A percentile compares a stretch with the other conserved stretches of the same genome.
Conservation (phyloP, 30 jellyfish, hydroid and myxozoan species). For the Aurelia sp. region DNA sequence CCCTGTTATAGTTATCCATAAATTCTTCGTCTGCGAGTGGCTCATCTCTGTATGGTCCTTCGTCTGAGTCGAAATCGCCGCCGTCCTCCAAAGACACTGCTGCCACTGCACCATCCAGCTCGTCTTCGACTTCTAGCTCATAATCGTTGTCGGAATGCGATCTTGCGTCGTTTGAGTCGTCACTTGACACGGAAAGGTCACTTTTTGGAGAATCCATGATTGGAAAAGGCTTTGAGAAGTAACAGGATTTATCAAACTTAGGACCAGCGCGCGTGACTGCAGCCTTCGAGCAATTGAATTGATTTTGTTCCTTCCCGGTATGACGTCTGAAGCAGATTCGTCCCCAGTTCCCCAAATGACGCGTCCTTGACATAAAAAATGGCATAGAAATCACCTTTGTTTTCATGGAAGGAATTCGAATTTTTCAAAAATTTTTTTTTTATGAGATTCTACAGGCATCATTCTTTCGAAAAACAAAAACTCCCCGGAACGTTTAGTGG, state of each 20-base stretch:
- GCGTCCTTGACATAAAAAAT: too few relatives aligned
- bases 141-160: not conserved
- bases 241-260: too few relatives aligned
- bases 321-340: not conserved
- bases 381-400: too few relatives aligned
- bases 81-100: not conserved
- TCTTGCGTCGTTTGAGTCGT: not conserved
- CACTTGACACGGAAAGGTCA: not conserved
- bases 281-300: not conserved
- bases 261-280: not conserved
- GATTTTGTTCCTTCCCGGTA: not conserved
- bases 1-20: not conserved
- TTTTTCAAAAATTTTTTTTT: too few relatives aligned
- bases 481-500: too few relatives aligned
- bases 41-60: not conserved
- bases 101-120: not conserved
- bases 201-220: not conserved
- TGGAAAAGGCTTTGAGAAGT: too few relatives aligned
- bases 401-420: too few relatives aligned
- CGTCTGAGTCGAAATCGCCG: conserved; percentile 1
- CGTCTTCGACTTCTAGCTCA: not conserved
- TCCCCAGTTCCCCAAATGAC: not conserved
- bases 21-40: conserved; percentile 1
- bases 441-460: too few relatives aligned
- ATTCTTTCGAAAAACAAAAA: too few relatives aligned